Evolutionary conservation across 1,140 invertebrate species (phyloP), one percentile per base, ranked within the genome.

Genomic region (Phortica variegata): DNA sequence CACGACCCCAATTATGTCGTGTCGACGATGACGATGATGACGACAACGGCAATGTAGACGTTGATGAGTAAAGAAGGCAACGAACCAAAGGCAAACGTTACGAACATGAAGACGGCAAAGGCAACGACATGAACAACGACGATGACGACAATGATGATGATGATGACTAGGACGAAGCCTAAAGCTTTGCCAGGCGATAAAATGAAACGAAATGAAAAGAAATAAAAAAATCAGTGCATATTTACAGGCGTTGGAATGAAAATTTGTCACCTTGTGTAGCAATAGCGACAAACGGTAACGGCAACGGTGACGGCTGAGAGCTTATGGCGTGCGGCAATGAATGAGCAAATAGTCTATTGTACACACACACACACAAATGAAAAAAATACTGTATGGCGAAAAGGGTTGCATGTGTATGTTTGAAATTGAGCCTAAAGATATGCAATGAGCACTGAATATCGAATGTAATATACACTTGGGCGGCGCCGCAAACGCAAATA

Each of bases 241-340:
- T 65, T 66, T 61, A 57, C 60, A 65, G 62, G 68, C 68, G 68
- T 65, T 65, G 56, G 58, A 54, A 61, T 56, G 59, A 62, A 65
- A 70, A 70, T 68, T 71, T 71, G 68, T 71, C 68, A 71, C 68
- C 68, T 71, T 53, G 56, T 19, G 23, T n/a, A 17, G n/a, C n/a
- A n/a, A 17, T 26, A 15, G 39, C 15, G 23, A 34, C 23, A 43
- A 32, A 31, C n/a, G 42, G n/a, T 17, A 34, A 43, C 15, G 18
- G 23, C 23, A 26, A 26, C 10, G 23, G 10, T 10, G 5, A 26
- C 10, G 10, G 23, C 23, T 10, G 10, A 26, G 23, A 26, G 23
- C 23, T 26, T 26, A 26, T 26, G 23, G 23, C 5, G 23, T 26
- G 23, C 23, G 23, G 10, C 23, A 26, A 26, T 26, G 23, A 26